Percentiles rank a stretch among this genome's conserved stretches.
These are phyloP conservation scores for Drosophila merina DNA, from an alignment of 2,888 invertebrate species.

Conservation along the genomic window DNA sequence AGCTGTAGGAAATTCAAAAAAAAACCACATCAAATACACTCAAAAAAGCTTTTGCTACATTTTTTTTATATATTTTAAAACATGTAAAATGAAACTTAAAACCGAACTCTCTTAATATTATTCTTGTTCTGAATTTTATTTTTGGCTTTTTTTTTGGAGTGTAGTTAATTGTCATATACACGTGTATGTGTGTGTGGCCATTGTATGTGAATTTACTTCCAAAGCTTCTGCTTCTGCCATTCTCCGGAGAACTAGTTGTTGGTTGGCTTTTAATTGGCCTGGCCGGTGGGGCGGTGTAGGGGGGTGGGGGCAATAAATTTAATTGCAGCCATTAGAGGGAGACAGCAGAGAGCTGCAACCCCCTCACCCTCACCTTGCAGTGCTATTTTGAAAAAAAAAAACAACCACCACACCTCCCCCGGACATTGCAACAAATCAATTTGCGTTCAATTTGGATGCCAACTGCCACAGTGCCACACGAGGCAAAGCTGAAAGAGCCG, in stretches of 20 bases:
- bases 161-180: background rate
- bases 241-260: constrained; percentile 15
- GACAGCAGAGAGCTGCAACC: background rate
- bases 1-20: too few relatives aligned
- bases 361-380: background rate
- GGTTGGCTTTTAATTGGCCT: constrained; percentile 29
- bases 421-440: constrained; percentile 62
- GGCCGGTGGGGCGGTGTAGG: constrained; percentile 1
- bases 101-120: too few relatives aligned
- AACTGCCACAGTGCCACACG: constrained; percentile 32
- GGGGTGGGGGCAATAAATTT: constrained; percentile 36
- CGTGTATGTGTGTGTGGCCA: background rate
- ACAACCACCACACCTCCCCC: background rate
- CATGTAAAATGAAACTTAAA: too few relatives aligned
- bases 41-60: too few relatives aligned
- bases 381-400: background rate
- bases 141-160: background rate
- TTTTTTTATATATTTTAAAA: too few relatives aligned
- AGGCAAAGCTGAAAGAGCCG: constrained; percentile 42
- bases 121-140: too few relatives aligned
- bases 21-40: too few relatives aligned
- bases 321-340: constrained; percentile 62
- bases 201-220: constrained; percentile 5
- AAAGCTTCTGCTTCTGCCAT: constrained; percentile 11
- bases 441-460: constrained; percentile 62